Evolutionary conservation across 2,888 invertebrate species (phyloP), one percentile per base, ranked within the genome.

Genomic region (Parelbella ahira): DNA sequence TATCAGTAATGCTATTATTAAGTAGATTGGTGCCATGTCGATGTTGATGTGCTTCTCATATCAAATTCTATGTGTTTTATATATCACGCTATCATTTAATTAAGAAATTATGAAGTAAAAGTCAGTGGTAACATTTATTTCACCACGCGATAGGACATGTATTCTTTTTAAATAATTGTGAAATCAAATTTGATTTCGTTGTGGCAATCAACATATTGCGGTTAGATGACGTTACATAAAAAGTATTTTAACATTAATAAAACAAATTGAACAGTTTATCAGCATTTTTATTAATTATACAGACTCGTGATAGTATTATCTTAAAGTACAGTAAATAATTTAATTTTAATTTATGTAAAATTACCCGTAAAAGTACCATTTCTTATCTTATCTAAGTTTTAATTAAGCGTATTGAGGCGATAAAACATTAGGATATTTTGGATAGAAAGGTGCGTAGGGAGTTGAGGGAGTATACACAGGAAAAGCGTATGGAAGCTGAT

Each of bases 21-120:
- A 56, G 63, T 69, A 69, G 48, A 65, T 54, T 30, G 66, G 60
- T 52, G 70, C 66, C 84, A 84, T 83, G 68, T 44, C 74, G 67
- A 53, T 37, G 24, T 30, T 38, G 37, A 37, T 54, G 47, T 56
- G 51, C 36, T 49, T 30, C 29, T 37, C 43, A 8, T 32, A 15
- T 32, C 12, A 38, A 13, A 25, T 6, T 19, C 46, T 51, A 46
- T 51, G 51, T 56, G 57, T 61, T 73, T 69, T 76, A 77, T 73
- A 75, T 63, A 51, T 44, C 50, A 50, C 46, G 46, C 51, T 74
- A 76, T 79, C 73, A 45, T 41, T 27, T 15, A 24, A 54, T 80
- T 68, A 54, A 38, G 70, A 71, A 77, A 80, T 46, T 7, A 39
- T 62, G 60, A 49, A 43, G 50, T 50, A 59, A 63, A 48, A 49